Evolutionary conservation across 2,113 vertebrate species (phyloP), one percentile per base, ranked within the genome.

Genomic region (Taurulus bubalis): DNA sequence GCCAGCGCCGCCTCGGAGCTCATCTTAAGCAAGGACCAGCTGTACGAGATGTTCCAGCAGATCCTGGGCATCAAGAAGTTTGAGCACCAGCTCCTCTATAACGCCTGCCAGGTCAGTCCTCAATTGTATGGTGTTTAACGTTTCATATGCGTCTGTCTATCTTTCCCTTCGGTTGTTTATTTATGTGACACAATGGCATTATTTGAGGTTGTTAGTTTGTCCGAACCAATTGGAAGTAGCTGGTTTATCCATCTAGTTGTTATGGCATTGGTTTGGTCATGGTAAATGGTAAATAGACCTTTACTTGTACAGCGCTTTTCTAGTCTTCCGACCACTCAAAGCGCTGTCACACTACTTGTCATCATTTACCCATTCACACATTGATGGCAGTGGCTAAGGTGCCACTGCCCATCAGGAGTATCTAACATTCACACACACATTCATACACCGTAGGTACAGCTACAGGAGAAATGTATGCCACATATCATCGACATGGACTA

Each of bases 21-120:
- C 87, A 99, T 99, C 88, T 97, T 99, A 84, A 99, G 98, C 95
- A 99, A 99, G 87, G 98, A 99, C 90, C 98, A 99, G 76, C 96
- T 99, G 68, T 99, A 99, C 0, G 98, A 99, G 91, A 99, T 99
- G 98, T 99, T 99, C 93, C 98, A 99, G 92, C 96, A 97, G 79
- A 99, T 99, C 89, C 92, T 99, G 40, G 98, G 98, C 38, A 97
- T 99, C 93, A 99, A 99, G 95, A 99, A 99, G 74, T 99, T 99
- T 28, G 98, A 99, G 79, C 98, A 99, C 91, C 98, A 99, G 86
- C 97, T 99, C 66, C 95, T 99, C 32, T 99, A 99, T 86, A 99
- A 99, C 0, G 98, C 98, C 0, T 99, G 98, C 81, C 98, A 99
- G 98, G 98, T 99, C 89, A 95, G 94, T 74, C 6, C 30, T 30